phyloP scores from a whole-genome alignment of 2,888 invertebrate species.

The Orthosia gracilis region DNA sequence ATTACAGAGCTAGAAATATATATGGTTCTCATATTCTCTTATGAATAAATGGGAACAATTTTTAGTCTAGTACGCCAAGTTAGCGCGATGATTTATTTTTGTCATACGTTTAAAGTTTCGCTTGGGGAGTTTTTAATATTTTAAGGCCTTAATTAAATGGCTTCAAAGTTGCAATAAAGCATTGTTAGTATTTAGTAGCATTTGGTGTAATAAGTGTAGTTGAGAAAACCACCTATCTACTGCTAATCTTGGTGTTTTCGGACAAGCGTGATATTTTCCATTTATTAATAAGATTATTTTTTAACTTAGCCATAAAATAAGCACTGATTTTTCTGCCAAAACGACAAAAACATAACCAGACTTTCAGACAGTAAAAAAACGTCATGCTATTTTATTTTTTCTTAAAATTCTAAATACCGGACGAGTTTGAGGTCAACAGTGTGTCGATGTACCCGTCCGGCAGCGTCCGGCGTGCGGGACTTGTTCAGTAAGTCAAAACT shows the following conservation, averaged over 20 bases:
- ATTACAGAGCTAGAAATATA: constrained; percentile 85
- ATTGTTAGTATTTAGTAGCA: not conserved
- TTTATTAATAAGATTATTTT: not conserved
- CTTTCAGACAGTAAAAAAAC: not conserved
- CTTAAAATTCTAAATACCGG: constrained; percentile 22
- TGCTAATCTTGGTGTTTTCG: too few relatives aligned
- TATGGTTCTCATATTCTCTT: constrained; percentile 82
- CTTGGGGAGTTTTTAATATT: constrained; percentile 56
- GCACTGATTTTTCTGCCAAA: not conserved
- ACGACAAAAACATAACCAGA: not conserved
- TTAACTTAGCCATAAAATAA: not conserved
- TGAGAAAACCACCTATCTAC: not conserved
- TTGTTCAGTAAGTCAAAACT: constrained; percentile 78
- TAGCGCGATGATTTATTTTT: constrained; percentile 70
- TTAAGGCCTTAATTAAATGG: constrained; percentile 23
- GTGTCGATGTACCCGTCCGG: constrained; percentile 62
- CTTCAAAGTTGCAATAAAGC: not conserved
- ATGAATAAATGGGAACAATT: constrained; percentile 82
- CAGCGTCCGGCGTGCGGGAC: constrained; percentile 52
- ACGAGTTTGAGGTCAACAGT: constrained; percentile 65
- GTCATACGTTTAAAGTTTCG: constrained; percentile 66
- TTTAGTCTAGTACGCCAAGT: constrained; percentile 79
- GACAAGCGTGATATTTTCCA: too few relatives aligned
- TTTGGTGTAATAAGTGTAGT: not conserved
- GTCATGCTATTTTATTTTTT: not conserved